These are phyloP conservation scores for Oryzias dopingdopingensis DNA, from an alignment of 2,797 vertebrate species.

Conservation along the genomic window DNA sequence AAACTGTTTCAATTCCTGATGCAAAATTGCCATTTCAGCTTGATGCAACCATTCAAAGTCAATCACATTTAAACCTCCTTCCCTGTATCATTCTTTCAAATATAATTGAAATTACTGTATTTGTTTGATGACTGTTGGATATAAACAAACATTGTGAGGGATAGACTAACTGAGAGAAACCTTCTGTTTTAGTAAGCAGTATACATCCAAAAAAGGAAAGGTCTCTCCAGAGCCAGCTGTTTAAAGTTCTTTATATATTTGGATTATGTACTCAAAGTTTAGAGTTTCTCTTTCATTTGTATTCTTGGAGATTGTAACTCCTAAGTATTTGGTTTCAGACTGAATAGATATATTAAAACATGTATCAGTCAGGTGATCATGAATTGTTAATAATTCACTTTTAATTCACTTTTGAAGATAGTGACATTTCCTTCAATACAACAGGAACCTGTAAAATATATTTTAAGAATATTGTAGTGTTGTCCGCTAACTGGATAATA, in stretches of 20 bases:
- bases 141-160: neutral
- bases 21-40: too few species aligned
- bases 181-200: neutral
- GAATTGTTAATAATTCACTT: neutral
- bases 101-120: too few species aligned
- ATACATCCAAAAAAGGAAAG: rapidly evolving
- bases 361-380: neutral
- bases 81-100: too few species aligned
- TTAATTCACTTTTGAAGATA: neutral
- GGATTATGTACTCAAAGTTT: neutral
- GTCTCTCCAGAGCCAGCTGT: rapidly evolving
- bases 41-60: too few species aligned
- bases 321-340: neutral
- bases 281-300: neutral
- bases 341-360: neutral
- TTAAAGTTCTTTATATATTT: neutral
- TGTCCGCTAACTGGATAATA: neutral
- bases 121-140: too few species aligned
- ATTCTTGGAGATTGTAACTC: neutral
- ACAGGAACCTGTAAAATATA: neutral
- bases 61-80: too few species aligned
- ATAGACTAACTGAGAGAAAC: neutral
- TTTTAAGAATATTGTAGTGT: neutral
- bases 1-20: too few species aligned
- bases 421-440: neutral